Conservation (phyloP, 2,113 vertebrate genomes). For the Phyllostomus discolor region DNA sequence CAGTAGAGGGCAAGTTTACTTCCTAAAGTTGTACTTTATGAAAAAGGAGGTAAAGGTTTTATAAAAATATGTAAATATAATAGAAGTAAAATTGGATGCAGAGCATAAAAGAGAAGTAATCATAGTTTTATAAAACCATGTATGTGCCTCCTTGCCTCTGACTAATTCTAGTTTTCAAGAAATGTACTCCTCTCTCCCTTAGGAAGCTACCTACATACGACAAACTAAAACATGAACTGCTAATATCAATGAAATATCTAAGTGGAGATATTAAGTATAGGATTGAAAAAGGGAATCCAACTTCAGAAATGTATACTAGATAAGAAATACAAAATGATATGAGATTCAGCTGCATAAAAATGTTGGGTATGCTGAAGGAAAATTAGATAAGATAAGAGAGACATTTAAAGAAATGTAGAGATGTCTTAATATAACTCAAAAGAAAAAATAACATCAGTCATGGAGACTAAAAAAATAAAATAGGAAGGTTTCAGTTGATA, state of each 20-base stretch:
- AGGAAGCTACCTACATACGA: background rate
- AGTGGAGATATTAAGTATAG: background rate
- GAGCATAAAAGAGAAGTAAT: background rate
- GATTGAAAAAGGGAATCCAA: background rate
- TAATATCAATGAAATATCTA: background rate
- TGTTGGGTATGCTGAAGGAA: background rate
- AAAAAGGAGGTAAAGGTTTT: background rate
- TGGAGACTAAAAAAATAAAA: background rate
- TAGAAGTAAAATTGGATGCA: background rate
- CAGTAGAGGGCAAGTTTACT: background rate
- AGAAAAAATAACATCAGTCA: background rate
- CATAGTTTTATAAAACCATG: background rate
- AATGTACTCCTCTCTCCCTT: background rate
- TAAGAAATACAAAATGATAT: background rate
- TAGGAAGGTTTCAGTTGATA: background rate
- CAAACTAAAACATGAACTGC: background rate
- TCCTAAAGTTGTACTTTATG: background rate
- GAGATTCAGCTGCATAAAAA: background rate
- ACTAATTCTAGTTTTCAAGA: background rate
- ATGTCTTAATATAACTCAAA: background rate
- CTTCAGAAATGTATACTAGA: background rate
- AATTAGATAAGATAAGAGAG: background rate
- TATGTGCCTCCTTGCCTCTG: background rate
- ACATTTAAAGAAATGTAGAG: background rate
- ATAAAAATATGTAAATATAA: background rate